Conservation (phyloP, 2,113 vertebrate species). For the Protobothrops mucrosquamatus region DNA sequence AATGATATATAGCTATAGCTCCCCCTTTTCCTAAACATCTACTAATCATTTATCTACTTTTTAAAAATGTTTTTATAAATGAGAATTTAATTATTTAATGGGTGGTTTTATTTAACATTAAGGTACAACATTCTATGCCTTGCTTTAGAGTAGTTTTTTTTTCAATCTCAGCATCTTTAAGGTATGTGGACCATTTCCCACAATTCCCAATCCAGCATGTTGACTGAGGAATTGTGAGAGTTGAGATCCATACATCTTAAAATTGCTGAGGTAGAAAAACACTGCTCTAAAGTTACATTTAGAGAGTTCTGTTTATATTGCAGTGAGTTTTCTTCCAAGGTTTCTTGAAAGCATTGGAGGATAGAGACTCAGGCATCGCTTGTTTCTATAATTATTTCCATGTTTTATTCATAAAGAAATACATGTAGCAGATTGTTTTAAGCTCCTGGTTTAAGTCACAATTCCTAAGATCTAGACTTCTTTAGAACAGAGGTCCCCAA, state of each 20-base stretch:
- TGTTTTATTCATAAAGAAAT: background rate
- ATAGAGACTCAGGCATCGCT: background rate
- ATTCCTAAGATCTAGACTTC: background rate
- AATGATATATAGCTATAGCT: background rate
- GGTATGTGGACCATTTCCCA: background rate
- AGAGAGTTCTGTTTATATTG: background rate
- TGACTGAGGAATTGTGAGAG: background rate
- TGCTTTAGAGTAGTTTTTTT: background rate
- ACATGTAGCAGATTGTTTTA: background rate
- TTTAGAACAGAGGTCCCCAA: background rate
- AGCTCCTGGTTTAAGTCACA: background rate
- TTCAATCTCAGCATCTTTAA: background rate
- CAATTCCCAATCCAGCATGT: background rate
- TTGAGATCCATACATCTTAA: background rate
- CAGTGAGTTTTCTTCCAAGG: background rate
- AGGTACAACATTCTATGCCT: background rate
- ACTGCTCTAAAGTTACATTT: background rate
- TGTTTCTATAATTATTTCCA: background rate
- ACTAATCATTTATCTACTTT: conserved; percentile 10
- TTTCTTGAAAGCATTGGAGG: background rate
- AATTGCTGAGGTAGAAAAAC: background rate
- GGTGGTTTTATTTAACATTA: background rate
- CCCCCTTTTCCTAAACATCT: background rate
- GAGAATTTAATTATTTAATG: background rate
- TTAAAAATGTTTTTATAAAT: background rate